Evolutionary conservation across 2,113 vertebrate species (phyloP), one percentile per base, ranked within the genome.

Genomic region (Meleagris gallopavo): DNA sequence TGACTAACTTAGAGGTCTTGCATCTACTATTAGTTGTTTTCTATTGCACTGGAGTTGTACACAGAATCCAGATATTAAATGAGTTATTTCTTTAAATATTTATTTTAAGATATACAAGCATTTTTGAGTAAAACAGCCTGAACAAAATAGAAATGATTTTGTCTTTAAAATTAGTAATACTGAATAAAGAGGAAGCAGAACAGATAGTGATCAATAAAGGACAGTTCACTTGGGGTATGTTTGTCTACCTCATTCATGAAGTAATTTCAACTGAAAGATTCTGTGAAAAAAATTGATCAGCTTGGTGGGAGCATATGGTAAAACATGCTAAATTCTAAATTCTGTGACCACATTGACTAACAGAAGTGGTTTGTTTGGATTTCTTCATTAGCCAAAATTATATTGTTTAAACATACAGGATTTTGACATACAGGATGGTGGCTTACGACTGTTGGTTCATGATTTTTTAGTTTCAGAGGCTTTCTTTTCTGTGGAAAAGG

Each of bases 361-460:
- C 4, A 62, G 14, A 27, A 20, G 45, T 29, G 16, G 2, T 58
- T 24, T 79, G 24, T 29, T 55, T 76, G 1, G 5, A 82, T 83
- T 90, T 72, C n/a, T 10, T 40, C 52, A 30, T 67, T 60, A 55
- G 55, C 6, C 9, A 45, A 25, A 52, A 11, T 43, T 19, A 19
- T 18, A 4, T 45, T 2, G 2, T 4, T 64, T 58, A n/a, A 84
- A 54, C 4, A 2, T 14, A n/a, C 8, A 40, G 40, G 1, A 5
- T 55, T 72, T 6, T 66, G 52, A 27, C 3, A 5, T 76, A 52
- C 29, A 8, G 29, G 29, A 40, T 29, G 2, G 34, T 82, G 61
- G 3, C 15, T 81, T 75, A 57, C 7, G 17, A 66, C 45, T 62
- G 17, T 41, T 80, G 32, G 11, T 18, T 52, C 6, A 38, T 43